phyloP scores from a whole-genome alignment of 2,888 invertebrate species.

The Troides aeacus region DNA sequence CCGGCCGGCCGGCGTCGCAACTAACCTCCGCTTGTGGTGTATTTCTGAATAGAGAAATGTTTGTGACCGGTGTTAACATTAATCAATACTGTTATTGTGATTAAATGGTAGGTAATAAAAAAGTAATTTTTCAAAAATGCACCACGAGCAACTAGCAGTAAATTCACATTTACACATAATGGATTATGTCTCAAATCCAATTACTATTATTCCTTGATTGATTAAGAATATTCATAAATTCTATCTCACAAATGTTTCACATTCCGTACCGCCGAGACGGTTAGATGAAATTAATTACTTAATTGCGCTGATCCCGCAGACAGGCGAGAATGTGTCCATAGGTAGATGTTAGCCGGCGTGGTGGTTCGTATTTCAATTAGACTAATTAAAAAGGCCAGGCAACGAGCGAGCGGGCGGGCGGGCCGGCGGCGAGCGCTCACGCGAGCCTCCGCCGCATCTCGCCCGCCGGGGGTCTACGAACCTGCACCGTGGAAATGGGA shows the following conservation, averaged over 20 bases:
- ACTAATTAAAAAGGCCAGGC: slow-evolving; percentile 55
- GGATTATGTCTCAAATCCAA: not conserved
- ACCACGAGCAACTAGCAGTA: slow-evolving; percentile 36
- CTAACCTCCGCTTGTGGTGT: slow-evolving; percentile 58
- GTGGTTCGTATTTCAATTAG: slow-evolving; percentile 59
- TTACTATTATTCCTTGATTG: not conserved
- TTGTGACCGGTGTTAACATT: slow-evolving; percentile 46
- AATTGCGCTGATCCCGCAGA: slow-evolving; percentile 32
- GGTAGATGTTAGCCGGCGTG: slow-evolving; percentile 41
- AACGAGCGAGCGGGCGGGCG: slow-evolving; percentile 42
- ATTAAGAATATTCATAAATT: not conserved
- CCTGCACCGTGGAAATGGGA: slow-evolving; percentile 72
- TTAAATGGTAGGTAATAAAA: slow-evolving; percentile 24
- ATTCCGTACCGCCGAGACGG: not conserved
- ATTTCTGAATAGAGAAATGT: slow-evolving; percentile 47
- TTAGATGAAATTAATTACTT: slow-evolving; percentile 20
- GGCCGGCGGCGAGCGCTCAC: slow-evolving; percentile 49
- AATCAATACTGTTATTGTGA: slow-evolving; percentile 27
- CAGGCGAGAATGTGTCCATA: slow-evolving; percentile 35
- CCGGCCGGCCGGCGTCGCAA: slow-evolving; percentile 58
- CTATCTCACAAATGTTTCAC: slow-evolving; percentile 12
- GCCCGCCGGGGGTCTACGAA: slow-evolving; percentile 61
- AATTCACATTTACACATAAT: not conserved
- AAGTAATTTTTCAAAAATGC: slow-evolving; percentile 40
- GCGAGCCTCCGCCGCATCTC: slow-evolving; percentile 45